Percentiles rank a stretch among this genome's conserved stretches.
Evolutionary conservation across 2,113 vertebrate genomes (phyloP).

Genomic region (Machaerirhynchus nigripectus): DNA sequence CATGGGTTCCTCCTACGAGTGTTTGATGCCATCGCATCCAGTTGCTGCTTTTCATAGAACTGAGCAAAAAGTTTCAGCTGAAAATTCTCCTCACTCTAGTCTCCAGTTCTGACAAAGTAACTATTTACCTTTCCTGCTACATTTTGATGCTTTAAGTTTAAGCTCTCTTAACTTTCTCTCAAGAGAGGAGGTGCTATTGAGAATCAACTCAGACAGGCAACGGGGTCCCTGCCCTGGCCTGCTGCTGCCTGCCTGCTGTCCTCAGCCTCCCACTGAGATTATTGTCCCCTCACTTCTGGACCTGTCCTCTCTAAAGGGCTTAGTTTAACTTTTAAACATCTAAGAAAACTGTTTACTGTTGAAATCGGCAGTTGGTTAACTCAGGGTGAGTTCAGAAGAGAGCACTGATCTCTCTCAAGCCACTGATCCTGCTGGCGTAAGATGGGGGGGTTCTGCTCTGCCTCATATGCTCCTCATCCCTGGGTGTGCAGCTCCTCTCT

Average conservation of each 20-base stretch:
- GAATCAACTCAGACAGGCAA: not conserved
- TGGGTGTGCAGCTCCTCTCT: not conserved
- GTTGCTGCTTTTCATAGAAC: not conserved
- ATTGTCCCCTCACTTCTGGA: not conserved
- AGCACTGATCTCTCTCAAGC: not conserved
- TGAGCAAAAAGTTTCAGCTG: not conserved
- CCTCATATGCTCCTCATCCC: not conserved
- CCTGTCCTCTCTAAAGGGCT: not conserved
- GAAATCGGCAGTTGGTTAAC: not conserved
- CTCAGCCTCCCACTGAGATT: not conserved
- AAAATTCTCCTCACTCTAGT: not conserved
- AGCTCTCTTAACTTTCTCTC: not conserved
- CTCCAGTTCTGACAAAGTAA: not conserved
- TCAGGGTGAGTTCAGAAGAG: rapidly evolving
- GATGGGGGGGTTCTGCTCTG: not conserved
- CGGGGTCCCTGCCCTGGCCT: not conserved
- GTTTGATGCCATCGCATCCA: rapidly evolving
- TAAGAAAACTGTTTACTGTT: not conserved
- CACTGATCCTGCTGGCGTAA: not conserved
- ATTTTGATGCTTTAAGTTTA: not conserved
- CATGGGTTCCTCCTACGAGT: rapidly evolving
- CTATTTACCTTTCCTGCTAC: not conserved
- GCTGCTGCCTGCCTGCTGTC: not conserved
- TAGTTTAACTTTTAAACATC: not conserved
- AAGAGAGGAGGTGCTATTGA: not conserved